Evolutionary conservation across 2,797 vertebrate species (phyloP), one percentile per base, ranked within the genome.

Genomic region (Oryzias sinensis): DNA sequence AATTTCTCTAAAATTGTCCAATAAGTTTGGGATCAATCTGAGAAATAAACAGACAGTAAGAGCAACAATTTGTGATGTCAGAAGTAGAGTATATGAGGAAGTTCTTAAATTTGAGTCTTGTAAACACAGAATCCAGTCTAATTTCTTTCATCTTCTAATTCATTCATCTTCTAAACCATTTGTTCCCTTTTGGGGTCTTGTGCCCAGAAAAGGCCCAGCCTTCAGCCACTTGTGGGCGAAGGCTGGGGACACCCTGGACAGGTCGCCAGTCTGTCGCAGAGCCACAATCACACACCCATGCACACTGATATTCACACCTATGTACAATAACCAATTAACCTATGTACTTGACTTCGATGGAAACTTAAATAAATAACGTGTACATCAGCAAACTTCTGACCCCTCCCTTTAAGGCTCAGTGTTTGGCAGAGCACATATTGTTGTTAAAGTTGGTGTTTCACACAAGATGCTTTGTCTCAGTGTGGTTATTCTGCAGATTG

Each of bases 381-480:
- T 22, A 22, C 20, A 22, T 2, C 20, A 22, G 20, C 20, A 63
- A 66, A 73, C 64, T 54, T 65, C 54, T 1, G 24, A 72, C 64
- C 49, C 62, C 69, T 68, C 56, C 66, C 58, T 22, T 22, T 22
- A 2, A 22, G 20, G 20, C 20, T 22, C 20, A 22, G 20, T 22
- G 20, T 22, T 3, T 22, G 46, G 57, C 70, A 74, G 55, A 55
- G 68, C 11, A 49, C 62, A 78, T 64, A 67, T 59, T 59, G 59
- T 22, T 22, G 20, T 22, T 22, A 22, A 9, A 52, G 33, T 68
- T 53, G 43, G 15, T 47, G 25, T 65, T 62, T 61, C 54, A 52
- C 49, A 64, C 61, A 68, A 75, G 69, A 68, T 69, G 48, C 64
- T 77, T 80, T 58, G 59, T 74, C 62, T 73, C 42, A 51, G 54